Evolutionary conservation across 1,140 invertebrate genomes (phyloP), one percentile per base, ranked within the genome.

Genomic region (Coelopa frigida): DNA sequence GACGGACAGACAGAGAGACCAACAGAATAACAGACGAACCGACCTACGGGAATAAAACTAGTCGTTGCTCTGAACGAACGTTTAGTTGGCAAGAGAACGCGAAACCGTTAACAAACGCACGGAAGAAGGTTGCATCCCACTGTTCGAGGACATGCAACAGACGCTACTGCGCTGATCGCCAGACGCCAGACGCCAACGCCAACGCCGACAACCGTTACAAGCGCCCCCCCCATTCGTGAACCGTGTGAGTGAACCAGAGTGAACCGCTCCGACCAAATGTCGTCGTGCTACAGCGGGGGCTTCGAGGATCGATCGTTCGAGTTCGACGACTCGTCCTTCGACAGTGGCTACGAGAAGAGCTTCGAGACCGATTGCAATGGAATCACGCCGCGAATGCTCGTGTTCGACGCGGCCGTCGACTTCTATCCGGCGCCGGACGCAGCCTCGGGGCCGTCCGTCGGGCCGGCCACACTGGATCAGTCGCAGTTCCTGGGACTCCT

Each of bases 291-390:
- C 35, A 63, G 60, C 47, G 48, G 48, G 35, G 65, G 59, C 46
- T 68, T 56, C 39, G 57, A 62, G 18, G 50, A 68, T 46, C 61
- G 63, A 29, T 63, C 60, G 22, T 68, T 63, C 40, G 79, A 78
- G 24, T 81, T 83, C 53, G 61, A 61, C 20, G 75, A 81, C 31
- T 82, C 80, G 51, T 83, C 81, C 29, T 81, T 77, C 33, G 81
- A 83, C 54, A 83, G 81, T 0, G 82, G 82, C 29, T 77, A 83
- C 52, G 81, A 82, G 44, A 77, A 77, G 44, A 78, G 75, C 49
- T 79, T 76, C 47, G 75, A 78, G 47, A 64, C 61, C 33, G 61
- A 60, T 32, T 38, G 26, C 42, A 44, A 40, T 14, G 51, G 55
- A 37, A 24, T 51, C 10, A 68, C 55, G 18, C 50, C 61, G 14